Conservation (phyloP, 2,797 vertebrate genomes). For the Tapera naevia region DNA sequence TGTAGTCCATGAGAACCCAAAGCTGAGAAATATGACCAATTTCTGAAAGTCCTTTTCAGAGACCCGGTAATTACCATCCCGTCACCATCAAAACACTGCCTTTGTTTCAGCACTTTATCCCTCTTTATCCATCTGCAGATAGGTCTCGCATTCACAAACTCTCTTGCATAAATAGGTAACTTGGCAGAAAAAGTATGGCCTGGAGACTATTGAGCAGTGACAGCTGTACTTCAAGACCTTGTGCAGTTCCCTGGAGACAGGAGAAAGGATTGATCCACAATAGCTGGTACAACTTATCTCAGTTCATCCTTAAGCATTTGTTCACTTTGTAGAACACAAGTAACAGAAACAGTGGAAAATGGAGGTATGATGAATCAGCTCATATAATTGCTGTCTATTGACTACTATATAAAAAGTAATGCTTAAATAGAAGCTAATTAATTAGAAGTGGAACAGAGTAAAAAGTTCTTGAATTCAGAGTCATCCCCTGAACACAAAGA, state of each 20-base stretch:
- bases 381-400: neutral
- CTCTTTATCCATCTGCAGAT: neutral
- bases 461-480: neutral
- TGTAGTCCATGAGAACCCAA: neutral
- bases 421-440: neutral
- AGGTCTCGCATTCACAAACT: neutral
- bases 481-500: neutral
- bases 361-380: neutral
- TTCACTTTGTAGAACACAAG: neutral
- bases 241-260: neutral
- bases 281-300: neutral
- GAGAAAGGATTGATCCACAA: neutral
- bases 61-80: neutral
- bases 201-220: neutral
- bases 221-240: neutral
- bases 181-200: neutral
- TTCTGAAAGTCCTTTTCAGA: neutral
- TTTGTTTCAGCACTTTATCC: neutral
- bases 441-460: neutral
- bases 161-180: neutral
- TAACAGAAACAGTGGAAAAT: neutral
- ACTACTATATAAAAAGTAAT: neutral
- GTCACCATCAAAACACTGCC: neutral
- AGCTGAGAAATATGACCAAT: accelerated
- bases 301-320: neutral